These are phyloP conservation scores for Brachionus paranguensis DNA, from an alignment of 1,140 invertebrate genomes.

Conservation along the genomic window DNA sequence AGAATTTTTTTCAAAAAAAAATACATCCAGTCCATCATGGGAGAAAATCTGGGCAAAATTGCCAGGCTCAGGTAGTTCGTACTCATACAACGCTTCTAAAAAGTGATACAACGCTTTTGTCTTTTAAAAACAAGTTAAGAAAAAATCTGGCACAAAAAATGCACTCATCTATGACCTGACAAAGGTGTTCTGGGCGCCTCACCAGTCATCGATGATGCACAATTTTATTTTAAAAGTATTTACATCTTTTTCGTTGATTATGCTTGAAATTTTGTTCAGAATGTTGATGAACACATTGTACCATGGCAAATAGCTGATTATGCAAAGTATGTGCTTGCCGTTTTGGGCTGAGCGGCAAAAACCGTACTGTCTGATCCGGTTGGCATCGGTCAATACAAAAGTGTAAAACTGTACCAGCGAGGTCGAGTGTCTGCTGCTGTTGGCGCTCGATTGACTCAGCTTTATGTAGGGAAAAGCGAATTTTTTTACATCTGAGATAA, in stretches of 20 bases:
- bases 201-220: not conserved
- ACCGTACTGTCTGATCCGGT: constrained; percentile 25
- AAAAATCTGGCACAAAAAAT: not conserved
- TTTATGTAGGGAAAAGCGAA: constrained; percentile 28
- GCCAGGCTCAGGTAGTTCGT: constrained; percentile 19
- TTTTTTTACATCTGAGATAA: constrained; percentile 20
- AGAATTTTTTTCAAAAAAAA: not conserved
- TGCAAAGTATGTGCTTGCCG: constrained; percentile 25
- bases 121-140: not conserved
- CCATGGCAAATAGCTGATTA: constrained; percentile 37
- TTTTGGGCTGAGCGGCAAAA: constrained; percentile 28
- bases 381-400: constrained; percentile 27
- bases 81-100: constrained; percentile 37
- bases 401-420: constrained; percentile 34
- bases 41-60: constrained; percentile 7
- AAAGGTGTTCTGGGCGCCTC: not conserved
- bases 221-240: not conserved
- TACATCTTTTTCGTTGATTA: constrained; percentile 36
- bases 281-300: constrained; percentile 34
- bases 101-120: constrained; percentile 33
- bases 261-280: constrained; percentile 15
- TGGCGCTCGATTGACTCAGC: not conserved
- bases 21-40: constrained; percentile 35
- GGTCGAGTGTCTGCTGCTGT: not conserved
- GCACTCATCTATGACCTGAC: too few species aligned